Evolutionary conservation across 2,888 invertebrate genomes (phyloP).

Genomic region (Nebria salina): DNA sequence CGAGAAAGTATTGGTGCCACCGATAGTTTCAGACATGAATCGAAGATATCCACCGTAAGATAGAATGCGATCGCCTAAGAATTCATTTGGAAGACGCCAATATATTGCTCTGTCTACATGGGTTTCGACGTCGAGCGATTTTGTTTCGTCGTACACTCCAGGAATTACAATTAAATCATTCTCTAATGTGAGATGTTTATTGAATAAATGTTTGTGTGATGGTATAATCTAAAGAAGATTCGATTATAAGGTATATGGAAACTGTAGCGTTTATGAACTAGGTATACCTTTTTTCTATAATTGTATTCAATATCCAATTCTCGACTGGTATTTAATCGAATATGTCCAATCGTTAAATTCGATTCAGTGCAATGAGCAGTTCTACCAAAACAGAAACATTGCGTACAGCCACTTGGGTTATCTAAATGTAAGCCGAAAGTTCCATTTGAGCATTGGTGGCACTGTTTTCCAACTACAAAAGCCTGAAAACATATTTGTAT

Average conservation of each 20-base stretch:
- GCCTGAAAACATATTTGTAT: conserved; percentile 65
- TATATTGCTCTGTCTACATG: conserved; percentile 77
- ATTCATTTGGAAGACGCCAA: conserved; percentile 81
- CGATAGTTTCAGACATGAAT: conserved; percentile 75
- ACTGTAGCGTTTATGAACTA: not conserved
- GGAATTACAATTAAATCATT: conserved; percentile 73
- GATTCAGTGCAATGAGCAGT: conserved; percentile 84
- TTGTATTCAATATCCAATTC: conserved; percentile 54
- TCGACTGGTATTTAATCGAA: conserved; percentile 69
- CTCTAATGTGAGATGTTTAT: conserved; percentile 38
- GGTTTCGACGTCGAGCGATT: conserved; percentile 63
- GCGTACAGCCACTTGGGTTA: conserved; percentile 89
- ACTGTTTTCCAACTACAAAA: conserved; percentile 85
- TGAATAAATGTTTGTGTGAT: conserved; percentile 24
- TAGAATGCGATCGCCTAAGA: conserved; percentile 86
- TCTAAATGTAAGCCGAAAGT: conserved; percentile 85
- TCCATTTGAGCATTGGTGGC: conserved; percentile 83
- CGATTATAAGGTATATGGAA: not conserved
- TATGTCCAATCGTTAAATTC: conserved; percentile 83
- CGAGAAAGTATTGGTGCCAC: conserved; percentile 67
- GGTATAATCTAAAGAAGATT: conserved; percentile 6
- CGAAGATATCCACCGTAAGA: conserved; percentile 91
- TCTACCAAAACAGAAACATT: conserved; percentile 96
- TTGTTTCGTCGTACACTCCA: conserved; percentile 67
- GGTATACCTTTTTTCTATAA: conserved; percentile 30